Evolutionary conservation across 2,113 vertebrate species (phyloP).

Genomic region (Toxotes jaculatrix): DNA sequence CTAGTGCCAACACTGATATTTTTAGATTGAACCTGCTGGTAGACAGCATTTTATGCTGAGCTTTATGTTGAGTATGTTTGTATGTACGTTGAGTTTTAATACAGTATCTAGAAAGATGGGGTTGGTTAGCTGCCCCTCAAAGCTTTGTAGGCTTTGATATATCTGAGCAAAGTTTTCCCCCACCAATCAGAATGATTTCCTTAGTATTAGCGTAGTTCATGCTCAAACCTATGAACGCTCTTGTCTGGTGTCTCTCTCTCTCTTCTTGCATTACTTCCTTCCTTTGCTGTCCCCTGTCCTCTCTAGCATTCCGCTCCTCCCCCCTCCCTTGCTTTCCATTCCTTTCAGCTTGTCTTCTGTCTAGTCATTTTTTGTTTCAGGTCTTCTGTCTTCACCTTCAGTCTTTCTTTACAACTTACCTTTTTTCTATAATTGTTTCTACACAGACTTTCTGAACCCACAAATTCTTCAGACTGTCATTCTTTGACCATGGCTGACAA

Average conservation of each 20-base stretch:
- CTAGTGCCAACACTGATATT: slow-evolving; percentile 22
- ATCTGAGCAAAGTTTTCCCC: background rate
- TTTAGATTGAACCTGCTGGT: slow-evolving; percentile 52
- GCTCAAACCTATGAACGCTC: background rate
- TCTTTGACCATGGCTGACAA: slow-evolving; percentile 73
- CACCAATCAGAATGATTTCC: background rate
- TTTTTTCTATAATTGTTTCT: background rate
- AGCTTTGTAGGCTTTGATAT: background rate
- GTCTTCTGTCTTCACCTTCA: background rate
- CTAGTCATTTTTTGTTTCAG: background rate
- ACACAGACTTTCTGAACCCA: background rate
- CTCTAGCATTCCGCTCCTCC: slow-evolving; percentile 34
- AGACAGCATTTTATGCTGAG: background rate
- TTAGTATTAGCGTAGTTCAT: background rate
- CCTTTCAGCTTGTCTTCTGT: background rate
- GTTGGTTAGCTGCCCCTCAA: background rate
- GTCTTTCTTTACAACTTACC: background rate
- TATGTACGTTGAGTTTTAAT: background rate
- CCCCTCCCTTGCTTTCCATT: slow-evolving; percentile 1
- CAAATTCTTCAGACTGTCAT: background rate
- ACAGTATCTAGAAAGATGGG: background rate
- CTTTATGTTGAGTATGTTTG: too few relatives aligned
- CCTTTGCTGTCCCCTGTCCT: background rate
- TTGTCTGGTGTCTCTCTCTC: too few relatives aligned
- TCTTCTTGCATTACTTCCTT: background rate